Base-by-base conservation (phyloP, 2,888 invertebrate genomes). In the Cecidostiba fungosa region DNA sequence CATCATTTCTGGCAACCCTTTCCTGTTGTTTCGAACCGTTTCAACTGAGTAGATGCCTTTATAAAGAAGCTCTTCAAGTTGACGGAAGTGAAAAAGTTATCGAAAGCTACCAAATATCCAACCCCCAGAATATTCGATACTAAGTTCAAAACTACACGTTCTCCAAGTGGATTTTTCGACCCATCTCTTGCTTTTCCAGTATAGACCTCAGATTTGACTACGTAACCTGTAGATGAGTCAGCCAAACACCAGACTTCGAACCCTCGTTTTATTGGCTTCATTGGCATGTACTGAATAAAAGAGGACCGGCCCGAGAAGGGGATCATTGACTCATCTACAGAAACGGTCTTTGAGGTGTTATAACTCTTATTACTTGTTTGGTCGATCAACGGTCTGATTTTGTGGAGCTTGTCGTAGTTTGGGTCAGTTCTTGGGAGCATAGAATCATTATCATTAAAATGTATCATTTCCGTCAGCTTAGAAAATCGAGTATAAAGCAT, bases 281-380 rank as follows among this genome's bases (percentile, higher is more conserved):
- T 85, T 39, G 79, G 80, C 85, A 85, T 85, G 59, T 82, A 87
- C 70, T 85, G 85, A n/a, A n/a, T n/a, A n/a, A n/a, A n/a, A n/a
- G n/a, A n/a, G n/a, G n/a, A n/a, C n/a, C n/a, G n/a, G n/a, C n/a
- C n/a, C n/a, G n/a, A n/a, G n/a, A n/a, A n/a, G n/a, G n/a, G n/a
- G n/a, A n/a, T n/a, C n/a, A n/a, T n/a, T n/a, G n/a, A n/a, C n/a
- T n/a, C n/a, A n/a, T n/a, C n/a, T n/a, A n/a, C n/a, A n/a, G n/a
- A n/a, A n/a, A n/a, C n/a, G n/a, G n/a, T n/a, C n/a, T n/a, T n/a
- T n/a, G n/a, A n/a, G n/a, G n/a, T n/a, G n/a, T n/a, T n/a, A n/a
- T n/a, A n/a, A n/a, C n/a, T n/a, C n/a, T n/a, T n/a, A n/a, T n/a
- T n/a, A n/a, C n/a, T 83, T 32, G 78, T 69, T 50, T 83, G 66